Conservation (phyloP, 2,797 vertebrate genomes). For the Helarctos malayanus region DNA sequence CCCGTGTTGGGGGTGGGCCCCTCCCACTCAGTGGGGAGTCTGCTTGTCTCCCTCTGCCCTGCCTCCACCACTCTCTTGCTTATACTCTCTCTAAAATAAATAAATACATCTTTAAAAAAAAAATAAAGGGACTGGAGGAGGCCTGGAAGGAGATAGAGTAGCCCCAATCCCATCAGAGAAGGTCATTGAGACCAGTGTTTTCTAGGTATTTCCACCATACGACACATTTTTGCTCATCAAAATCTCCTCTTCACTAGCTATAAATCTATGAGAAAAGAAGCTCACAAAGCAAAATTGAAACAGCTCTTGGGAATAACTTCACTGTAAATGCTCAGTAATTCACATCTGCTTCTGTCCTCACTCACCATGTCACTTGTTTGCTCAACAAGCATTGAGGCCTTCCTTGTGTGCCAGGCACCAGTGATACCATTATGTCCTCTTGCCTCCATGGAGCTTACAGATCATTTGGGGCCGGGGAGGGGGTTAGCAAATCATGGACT, state of each 20-base stretch:
- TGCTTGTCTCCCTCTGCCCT: neutral
- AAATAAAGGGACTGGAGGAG: neutral
- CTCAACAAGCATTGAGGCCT: neutral
- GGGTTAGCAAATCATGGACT: too few relatives aligned
- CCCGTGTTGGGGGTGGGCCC: too few relatives aligned
- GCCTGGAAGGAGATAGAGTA: neutral
- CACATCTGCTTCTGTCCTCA: rapidly evolving
- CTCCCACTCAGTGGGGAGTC: neutral
- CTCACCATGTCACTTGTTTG: neutral
- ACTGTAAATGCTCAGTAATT: neutral
- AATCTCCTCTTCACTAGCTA: neutral
- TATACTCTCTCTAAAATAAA: neutral
- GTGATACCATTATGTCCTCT: rapidly evolving
- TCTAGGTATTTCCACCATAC: neutral
- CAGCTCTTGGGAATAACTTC: neutral
- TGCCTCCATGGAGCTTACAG: neutral
- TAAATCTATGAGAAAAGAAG: neutral
- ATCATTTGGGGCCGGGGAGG: neutral
- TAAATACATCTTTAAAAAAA: neutral
- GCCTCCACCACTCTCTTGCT: neutral
- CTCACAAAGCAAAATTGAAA: neutral
- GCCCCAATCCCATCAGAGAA: neutral
- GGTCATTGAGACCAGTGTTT: neutral
- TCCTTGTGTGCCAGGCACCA: neutral
- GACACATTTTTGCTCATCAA: neutral